phyloP scores from a whole-genome alignment of 1,140 invertebrate genomes.

The Drosophila chauvacae region DNA sequence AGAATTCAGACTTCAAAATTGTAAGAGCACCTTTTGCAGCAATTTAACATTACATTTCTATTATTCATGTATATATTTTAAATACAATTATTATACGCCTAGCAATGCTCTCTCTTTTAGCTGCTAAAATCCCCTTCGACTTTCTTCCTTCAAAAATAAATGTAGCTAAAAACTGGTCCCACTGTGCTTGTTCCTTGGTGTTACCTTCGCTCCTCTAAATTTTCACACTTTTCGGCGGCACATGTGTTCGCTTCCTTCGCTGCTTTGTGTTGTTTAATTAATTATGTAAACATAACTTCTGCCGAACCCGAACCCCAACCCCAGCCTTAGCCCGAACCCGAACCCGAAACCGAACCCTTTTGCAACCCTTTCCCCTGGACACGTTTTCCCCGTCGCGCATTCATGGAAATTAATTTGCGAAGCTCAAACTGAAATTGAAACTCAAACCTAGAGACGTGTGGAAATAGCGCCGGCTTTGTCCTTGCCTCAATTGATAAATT shows the following conservation, averaged over 20 bases:
- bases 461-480: conserved; percentile 22
- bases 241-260: conserved; percentile 41
- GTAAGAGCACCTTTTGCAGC: neutral
- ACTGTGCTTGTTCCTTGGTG: conserved; percentile 26
- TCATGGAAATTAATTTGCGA: conserved; percentile 83
- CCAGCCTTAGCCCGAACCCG: conserved; percentile 8
- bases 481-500: conserved; percentile 73
- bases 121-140: too few relatives aligned
- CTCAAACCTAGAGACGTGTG: conserved; percentile 20
- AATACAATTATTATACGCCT: neutral
- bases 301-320: conserved; percentile 51
- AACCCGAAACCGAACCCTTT: conserved; percentile 17
- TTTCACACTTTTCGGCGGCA: conserved; percentile 44
- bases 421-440: conserved; percentile 72
- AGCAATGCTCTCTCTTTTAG: neutral
- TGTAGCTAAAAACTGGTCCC: neutral
- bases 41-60: neutral
- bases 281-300: conserved; percentile 84
- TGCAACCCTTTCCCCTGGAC: conserved; percentile 15
- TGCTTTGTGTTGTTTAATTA: conserved; percentile 80
- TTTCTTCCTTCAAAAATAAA: neutral
- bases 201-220: conserved; percentile 18
- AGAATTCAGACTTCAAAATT: neutral
- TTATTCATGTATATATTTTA: neutral
- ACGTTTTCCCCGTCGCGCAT: conserved; percentile 54